phyloP scores from a whole-genome alignment of 2,797 vertebrate species.

The Sebastes matsubarae region DNA sequence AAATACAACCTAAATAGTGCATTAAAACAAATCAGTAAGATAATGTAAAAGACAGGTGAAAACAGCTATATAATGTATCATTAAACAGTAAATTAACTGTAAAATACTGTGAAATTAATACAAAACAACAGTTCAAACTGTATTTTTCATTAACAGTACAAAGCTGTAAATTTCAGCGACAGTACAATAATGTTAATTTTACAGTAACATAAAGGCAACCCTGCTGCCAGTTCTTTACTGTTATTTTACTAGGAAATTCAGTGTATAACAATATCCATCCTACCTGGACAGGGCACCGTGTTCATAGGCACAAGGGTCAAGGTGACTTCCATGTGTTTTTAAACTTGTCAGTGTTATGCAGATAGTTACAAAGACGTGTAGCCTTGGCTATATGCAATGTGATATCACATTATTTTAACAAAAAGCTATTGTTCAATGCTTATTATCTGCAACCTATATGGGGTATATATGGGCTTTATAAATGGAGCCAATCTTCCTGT shows the following conservation, averaged over 20 bases:
- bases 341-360: neutral
- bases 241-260: too few species aligned
- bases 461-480: neutral
- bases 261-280: neutral
- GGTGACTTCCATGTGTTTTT: neutral
- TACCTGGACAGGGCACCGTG: neutral
- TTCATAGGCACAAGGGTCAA: conserved; percentile 35
- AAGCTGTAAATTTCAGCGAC: too few species aligned
- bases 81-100: too few species aligned
- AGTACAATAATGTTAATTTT: too few species aligned
- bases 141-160: too few species aligned
- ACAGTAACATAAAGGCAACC: too few species aligned
- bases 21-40: too few species aligned
- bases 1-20: too few species aligned
- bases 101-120: too few species aligned
- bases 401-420: neutral
- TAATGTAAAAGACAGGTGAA: rapidly evolving
- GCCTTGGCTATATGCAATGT: neutral
- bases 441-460: neutral
- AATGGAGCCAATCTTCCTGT: neutral
- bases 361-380: neutral
- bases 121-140: too few species aligned
- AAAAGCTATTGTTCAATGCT: neutral
- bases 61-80: too few species aligned
- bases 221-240: too few species aligned